Evolutionary conservation across 2,113 vertebrate species (phyloP).

Genomic region (Hippocampus barbouri): DNA sequence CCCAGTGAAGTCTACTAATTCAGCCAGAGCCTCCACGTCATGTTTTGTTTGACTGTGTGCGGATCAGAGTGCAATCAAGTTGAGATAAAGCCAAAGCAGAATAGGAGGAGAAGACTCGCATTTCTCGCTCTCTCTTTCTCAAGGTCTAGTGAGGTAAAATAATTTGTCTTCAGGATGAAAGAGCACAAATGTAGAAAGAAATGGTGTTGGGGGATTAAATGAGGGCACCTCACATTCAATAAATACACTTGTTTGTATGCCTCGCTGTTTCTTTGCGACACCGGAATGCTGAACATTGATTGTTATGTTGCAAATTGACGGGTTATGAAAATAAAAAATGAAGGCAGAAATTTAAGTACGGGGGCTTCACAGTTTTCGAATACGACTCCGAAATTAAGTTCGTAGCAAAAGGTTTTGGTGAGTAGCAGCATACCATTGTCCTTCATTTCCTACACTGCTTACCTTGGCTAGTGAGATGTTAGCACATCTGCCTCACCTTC

Average conservation of each 20-base stretch:
- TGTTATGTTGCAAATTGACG: background rate
- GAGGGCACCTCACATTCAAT: background rate
- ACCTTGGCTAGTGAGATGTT: no score
- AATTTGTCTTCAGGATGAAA: conserved; percentile 4
- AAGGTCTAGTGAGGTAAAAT: conserved; percentile 1
- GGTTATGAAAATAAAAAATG: background rate
- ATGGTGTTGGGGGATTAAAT: background rate
- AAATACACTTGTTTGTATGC: background rate
- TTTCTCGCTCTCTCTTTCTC: background rate
- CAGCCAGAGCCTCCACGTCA: background rate
- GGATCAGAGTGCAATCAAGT: background rate
- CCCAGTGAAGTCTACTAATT: background rate
- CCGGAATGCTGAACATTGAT: background rate
- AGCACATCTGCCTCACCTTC: no score
- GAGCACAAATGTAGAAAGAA: background rate
- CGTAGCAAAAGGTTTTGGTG: background rate
- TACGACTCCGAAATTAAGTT: background rate
- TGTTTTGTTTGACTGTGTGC: background rate
- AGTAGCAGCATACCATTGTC: no score
- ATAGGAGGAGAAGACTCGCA: background rate
- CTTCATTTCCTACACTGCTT: no score
- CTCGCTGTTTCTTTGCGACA: background rate
- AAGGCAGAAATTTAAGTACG: background rate
- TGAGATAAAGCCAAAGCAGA: background rate
- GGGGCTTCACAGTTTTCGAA: background rate